A percentile compares a stretch with the other conserved stretches of the same genome.
Evolutionary conservation across 2,888 invertebrate species (phyloP).

Genomic region (Altica lythri): DNA sequence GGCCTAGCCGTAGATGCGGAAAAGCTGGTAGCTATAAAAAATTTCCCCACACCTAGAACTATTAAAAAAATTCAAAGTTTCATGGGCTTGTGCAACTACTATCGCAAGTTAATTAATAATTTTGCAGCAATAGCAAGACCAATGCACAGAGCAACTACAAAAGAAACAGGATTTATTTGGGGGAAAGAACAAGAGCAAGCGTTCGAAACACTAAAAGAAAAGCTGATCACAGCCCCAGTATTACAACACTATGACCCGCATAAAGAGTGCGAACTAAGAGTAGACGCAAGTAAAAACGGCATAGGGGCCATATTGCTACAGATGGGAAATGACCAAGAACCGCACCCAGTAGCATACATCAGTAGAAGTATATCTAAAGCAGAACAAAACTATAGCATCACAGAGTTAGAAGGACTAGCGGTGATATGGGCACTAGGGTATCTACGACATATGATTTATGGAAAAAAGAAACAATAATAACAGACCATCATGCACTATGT

Average conservation of each 20-base stretch:
- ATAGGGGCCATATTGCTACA: constrained; percentile 34
- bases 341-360: constrained; percentile 37
- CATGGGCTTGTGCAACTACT: constrained; percentile 36
- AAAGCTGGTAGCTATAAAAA: constrained; percentile 19
- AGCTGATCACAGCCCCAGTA: constrained; percentile 29
- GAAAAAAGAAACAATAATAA: constrained; percentile 29
- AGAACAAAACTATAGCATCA: constrained; percentile 35
- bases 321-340: constrained; percentile 19
- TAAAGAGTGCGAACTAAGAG: constrained; percentile 29
- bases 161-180: constrained; percentile 24
- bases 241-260: constrained; percentile 23
- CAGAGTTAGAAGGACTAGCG: constrained; percentile 31
- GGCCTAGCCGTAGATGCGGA: constrained; percentile 16
- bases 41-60: constrained; percentile 33
- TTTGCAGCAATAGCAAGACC: constrained; percentile 32
- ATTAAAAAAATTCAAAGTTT: constrained; percentile 31
- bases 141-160: constrained; percentile 28
- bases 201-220: constrained; percentile 25
- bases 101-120: constrained; percentile 32
- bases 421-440: constrained; percentile 31
- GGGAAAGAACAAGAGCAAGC: constrained; percentile 1
- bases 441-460: constrained; percentile 32
- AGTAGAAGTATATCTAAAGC: constrained; percentile 35
- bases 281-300: constrained; percentile 31
- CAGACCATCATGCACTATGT: constrained; percentile 29